These are phyloP conservation scores for Gobius niger DNA, from an alignment of 2,113 vertebrate genomes.

Conservation along the genomic window DNA sequence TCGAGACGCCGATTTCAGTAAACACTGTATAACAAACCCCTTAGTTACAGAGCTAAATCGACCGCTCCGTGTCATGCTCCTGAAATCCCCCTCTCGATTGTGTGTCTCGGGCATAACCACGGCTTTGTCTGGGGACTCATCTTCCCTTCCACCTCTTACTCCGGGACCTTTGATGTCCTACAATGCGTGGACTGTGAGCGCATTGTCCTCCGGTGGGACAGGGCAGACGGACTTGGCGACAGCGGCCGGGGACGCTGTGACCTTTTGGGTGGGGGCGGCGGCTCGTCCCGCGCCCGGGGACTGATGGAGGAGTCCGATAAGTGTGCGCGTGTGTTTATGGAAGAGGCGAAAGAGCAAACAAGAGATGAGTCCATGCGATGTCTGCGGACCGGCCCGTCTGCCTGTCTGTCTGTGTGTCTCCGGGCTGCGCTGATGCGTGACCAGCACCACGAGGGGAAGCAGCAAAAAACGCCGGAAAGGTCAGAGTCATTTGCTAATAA, in stretches of 20 bases:
- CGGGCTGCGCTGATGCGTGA: conserved; percentile 36
- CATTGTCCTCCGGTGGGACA: conserved; percentile 37
- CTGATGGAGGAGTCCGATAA: conserved; percentile 43
- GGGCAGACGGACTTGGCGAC: conserved; percentile 42
- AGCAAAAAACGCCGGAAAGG: not conserved
- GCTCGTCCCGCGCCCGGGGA: conserved; percentile 24
- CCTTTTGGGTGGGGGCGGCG: conserved; percentile 59
- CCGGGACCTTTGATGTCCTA: conserved; percentile 28
- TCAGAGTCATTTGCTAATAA: not conserved
- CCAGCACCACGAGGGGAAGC: conserved; percentile 8
- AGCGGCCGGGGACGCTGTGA: conserved; percentile 36
- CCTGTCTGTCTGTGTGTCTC: conserved; percentile 38
- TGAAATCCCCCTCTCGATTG: conserved; percentile 27
- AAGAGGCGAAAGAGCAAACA: conserved; percentile 33
- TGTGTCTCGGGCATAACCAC: conserved; percentile 25
- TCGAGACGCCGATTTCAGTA: conserved; percentile 36
- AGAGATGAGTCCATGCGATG: conserved; percentile 5
- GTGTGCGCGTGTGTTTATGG: not conserved
- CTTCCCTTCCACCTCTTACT: conserved; percentile 19
- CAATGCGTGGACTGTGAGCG: conserved; percentile 23
- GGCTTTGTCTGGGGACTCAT: conserved; percentile 23
- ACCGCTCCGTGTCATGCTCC: conserved; percentile 25
- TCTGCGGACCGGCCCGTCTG: conserved; percentile 18
- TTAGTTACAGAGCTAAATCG: conserved; percentile 26
- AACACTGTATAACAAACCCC: conserved; percentile 49